These are phyloP conservation scores for Ctenopoma multispine DNA, from an alignment of 2,797 vertebrate genomes.

Conservation along the genomic window DNA sequence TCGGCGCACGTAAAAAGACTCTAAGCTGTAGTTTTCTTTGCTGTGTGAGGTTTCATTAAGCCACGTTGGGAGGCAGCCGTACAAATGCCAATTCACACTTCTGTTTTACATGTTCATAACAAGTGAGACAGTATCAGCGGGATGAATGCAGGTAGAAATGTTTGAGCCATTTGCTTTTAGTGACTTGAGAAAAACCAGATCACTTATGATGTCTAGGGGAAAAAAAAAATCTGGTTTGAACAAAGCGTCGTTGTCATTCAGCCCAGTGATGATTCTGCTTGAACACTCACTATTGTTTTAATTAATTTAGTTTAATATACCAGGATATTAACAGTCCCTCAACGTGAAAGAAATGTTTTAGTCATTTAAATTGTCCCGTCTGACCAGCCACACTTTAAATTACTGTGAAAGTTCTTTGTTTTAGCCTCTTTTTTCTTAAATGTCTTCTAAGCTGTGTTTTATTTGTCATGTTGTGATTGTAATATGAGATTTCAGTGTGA, in stretches of 20 bases:
- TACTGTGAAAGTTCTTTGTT: not conserved
- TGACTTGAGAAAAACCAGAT: not conserved
- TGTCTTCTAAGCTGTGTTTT: conserved; percentile 14
- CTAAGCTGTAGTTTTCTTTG: not conserved
- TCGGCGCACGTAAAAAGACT: not conserved
- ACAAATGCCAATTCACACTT: not conserved
- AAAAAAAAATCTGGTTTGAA: not conserved
- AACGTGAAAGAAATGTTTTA: not conserved
- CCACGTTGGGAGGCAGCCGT: not conserved
- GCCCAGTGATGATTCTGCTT: too few species aligned
- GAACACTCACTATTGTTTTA: not conserved
- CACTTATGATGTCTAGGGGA: not conserved
- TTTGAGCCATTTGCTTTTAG: too few species aligned
- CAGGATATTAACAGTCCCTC: not conserved
- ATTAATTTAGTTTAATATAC: not conserved
- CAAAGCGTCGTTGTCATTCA: not conserved
- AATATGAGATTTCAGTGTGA: conserved; percentile 42
- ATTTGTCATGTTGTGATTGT: conserved; percentile 18
- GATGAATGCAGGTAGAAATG: too few species aligned
- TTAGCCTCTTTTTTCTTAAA: conserved; percentile 1
- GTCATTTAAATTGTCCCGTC: not conserved
- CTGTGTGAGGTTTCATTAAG: not conserved
- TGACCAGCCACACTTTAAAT: not conserved
- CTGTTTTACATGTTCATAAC: too few species aligned
- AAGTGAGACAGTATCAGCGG: too few species aligned